phyloP scores from a whole-genome alignment of 2,113 vertebrate species.

The Uria aalge region DNA sequence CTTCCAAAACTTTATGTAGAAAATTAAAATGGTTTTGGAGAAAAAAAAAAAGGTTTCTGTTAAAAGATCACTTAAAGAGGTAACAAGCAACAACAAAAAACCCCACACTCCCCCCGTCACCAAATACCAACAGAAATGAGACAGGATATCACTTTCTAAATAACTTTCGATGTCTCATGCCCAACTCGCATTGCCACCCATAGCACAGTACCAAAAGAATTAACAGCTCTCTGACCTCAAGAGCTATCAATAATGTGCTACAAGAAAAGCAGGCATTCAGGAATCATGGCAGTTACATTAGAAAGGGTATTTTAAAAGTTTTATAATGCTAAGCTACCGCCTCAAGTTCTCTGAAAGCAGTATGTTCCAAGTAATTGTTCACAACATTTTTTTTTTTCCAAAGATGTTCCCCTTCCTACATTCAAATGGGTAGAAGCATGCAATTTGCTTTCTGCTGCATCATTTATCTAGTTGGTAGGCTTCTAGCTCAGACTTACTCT shows the following conservation, averaged over 20 bases:
- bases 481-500: neutral
- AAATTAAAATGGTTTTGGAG: neutral
- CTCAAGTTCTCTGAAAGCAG: neutral
- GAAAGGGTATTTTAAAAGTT: neutral
- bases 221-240: neutral
- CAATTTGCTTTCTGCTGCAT: neutral
- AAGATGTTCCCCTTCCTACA: neutral
- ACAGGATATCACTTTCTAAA: neutral
- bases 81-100: neutral
- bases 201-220: neutral
- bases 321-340: neutral
- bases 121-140: neutral
- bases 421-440: neutral
- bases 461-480: neutral
- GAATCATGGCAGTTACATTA: neutral
- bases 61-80: neutral
- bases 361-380: neutral
- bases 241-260: neutral
- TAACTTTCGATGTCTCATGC: neutral
- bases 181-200: neutral
- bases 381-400: neutral
- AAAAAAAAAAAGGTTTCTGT: neutral
- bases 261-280: neutral
- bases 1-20: neutral
- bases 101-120: neutral